Base-by-base conservation (phyloP, 2,888 invertebrate species). In the Conops quadrifasciatus region DNA sequence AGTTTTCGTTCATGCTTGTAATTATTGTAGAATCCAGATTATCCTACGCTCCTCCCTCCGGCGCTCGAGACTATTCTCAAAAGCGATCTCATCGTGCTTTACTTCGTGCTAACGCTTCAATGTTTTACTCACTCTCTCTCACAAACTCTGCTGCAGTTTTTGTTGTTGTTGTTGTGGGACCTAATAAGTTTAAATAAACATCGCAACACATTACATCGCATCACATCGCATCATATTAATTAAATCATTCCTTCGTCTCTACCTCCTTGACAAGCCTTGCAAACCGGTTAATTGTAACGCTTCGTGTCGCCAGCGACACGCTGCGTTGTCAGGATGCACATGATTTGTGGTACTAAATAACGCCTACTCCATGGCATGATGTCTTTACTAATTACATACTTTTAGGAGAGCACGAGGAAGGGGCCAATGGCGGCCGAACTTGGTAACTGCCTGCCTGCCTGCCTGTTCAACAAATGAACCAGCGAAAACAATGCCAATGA, bases 111-210 rank as follows among this genome's bases (percentile, higher is more conserved):
- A n/a, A n/a, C 24, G 16, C n/a, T n/a, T n/a, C 24, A 36, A 1
- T 49, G 49, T 19, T 1, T n/a, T 19, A n/a, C 53, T 2, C 24
- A 3, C 53, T 24, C 13, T 24, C 26, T 26, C 26, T 28, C 28
- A 24, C 28, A 7, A 24, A 2, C 2, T 7, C 26, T 15, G 15
- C 58, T 16, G 3, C 13, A 15, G 26, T 24, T 26, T 26, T 58
- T 58, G 24, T 9, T 36, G 26, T 13, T 58, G 4, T 26, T 49
- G n/a, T 16, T 19, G 49, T 49, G 21, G 21, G 5, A 58, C 26
- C 26, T 58, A 24, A 24, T 28, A 58, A 58, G 28, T 58, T 58
- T 58, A 28, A 58, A 58, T 58, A 24, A 58, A 58, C 28, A 58
- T 58, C 58, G 11, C 28, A 4, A 36, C 36, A 36, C 36, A 36